Percentiles rank a stretch among this genome's conserved stretches.
Evolutionary conservation across 2,888 invertebrate genomes (phyloP).

Genomic region (Rosalia funebris): DNA sequence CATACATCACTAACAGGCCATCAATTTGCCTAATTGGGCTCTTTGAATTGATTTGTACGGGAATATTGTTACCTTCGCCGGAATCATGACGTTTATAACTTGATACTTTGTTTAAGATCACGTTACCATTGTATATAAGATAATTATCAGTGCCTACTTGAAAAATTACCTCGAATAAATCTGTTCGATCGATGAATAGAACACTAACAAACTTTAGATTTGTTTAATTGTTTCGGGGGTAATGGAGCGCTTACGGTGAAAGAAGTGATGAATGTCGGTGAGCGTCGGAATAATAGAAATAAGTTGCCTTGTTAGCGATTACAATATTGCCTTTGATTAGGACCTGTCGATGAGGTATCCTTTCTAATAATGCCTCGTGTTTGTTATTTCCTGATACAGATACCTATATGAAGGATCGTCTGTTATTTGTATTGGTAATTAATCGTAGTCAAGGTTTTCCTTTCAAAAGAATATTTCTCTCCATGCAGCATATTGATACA

Average conservation of each 20-base stretch:
- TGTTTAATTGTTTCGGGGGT: not conserved
- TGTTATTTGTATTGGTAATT: not conserved
- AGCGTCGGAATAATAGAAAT: not conserved
- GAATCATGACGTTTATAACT: slow-evolving; percentile 6
- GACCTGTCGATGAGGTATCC: not conserved
- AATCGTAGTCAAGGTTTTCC: no score
- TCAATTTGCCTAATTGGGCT: slow-evolving; percentile 20
- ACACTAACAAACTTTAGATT: not conserved
- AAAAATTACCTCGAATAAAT: slow-evolving; percentile 4
- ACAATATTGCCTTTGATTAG: not conserved
- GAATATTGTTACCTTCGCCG: slow-evolving; percentile 5
- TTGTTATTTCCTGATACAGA: not conserved
- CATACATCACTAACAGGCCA: slow-evolving; percentile 1
- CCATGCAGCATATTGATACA: no score
- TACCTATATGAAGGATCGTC: not conserved
- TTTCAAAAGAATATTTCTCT: no score
- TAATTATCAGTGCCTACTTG: slow-evolving; percentile 12
- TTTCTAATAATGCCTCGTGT: not conserved
- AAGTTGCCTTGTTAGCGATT: not conserved
- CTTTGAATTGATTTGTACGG: slow-evolving; percentile 20
- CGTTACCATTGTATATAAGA: slow-evolving; percentile 12
- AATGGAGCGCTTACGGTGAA: not conserved
- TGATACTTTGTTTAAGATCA: slow-evolving; percentile 12
- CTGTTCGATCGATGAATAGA: slow-evolving; percentile 3
- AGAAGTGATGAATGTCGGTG: not conserved